Conservation (phyloP, 2,113 vertebrate genomes). For the Sus scrofa region DNA sequence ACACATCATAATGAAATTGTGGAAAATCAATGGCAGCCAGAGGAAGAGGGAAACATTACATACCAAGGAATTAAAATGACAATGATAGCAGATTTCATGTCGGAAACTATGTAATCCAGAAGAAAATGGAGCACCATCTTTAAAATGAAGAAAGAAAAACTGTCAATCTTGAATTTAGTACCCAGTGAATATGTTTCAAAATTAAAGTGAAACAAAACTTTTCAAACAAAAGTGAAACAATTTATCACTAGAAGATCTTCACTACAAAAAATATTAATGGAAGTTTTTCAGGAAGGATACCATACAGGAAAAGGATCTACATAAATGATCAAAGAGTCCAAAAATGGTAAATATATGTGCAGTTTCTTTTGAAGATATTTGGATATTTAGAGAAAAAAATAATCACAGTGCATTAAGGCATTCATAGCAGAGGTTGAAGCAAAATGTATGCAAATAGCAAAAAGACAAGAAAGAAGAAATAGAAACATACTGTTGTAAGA, state of each 20-base stretch:
- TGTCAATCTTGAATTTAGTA: neutral
- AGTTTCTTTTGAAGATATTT: constrained; percentile 16
- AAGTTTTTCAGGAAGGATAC: neutral
- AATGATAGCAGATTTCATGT: neutral
- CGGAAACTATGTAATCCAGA: neutral
- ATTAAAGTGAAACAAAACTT: neutral
- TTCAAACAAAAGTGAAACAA: constrained; percentile 41
- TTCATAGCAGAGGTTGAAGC: constrained; percentile 10
- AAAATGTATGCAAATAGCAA: neutral
- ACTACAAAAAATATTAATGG: neutral
- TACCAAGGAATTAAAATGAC: neutral
- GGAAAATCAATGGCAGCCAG: neutral
- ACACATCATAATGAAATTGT: neutral
- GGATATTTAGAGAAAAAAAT: neutral
- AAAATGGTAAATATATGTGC: neutral
- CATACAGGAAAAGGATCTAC: neutral
- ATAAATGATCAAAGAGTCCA: neutral
- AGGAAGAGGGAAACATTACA: neutral
- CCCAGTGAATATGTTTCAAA: neutral
- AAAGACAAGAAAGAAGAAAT: constrained; percentile 36
- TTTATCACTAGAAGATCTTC: neutral
- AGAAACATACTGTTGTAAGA: neutral
- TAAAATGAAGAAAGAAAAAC: neutral
- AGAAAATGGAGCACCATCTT: neutral
- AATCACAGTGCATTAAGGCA: neutral